Conservation (phyloP, 2,113 vertebrate genomes). For the Xenotilapia flavipinnis region DNA sequence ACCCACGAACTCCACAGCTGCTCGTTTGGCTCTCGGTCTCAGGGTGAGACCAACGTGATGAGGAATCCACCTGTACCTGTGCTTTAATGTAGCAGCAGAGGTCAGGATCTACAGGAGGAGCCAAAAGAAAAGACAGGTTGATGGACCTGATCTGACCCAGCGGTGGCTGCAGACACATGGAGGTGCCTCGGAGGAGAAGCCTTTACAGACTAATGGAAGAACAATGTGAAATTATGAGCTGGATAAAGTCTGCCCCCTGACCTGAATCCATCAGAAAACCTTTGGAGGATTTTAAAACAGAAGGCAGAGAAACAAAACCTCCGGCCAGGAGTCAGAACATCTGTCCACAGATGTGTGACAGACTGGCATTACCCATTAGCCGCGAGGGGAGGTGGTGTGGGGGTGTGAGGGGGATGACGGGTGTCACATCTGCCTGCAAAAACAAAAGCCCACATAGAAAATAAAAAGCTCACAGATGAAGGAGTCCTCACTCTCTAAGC, state of each 20-base stretch:
- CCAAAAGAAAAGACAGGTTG: rapidly evolving
- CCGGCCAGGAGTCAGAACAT: neutral
- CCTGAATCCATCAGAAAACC: neutral
- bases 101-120: neutral
- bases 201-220: neutral
- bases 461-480: neutral
- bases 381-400: neutral
- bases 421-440: neutral
- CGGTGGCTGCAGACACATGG: neutral
- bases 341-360: neutral
- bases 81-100: neutral
- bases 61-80: neutral
- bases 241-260: neutral
- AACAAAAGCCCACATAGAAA: neutral
- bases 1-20: neutral
- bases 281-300: neutral
- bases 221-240: neutral
- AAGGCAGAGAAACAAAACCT: neutral
- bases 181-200: neutral
- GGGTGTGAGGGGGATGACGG: rapidly evolving
- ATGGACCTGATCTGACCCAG: neutral
- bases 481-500: neutral
- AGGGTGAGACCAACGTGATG: neutral
- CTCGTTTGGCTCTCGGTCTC: neutral
- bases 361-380: neutral